Base-by-base conservation (phyloP, 2,113 vertebrate species). In the Lamprotornis superbus region DNA sequence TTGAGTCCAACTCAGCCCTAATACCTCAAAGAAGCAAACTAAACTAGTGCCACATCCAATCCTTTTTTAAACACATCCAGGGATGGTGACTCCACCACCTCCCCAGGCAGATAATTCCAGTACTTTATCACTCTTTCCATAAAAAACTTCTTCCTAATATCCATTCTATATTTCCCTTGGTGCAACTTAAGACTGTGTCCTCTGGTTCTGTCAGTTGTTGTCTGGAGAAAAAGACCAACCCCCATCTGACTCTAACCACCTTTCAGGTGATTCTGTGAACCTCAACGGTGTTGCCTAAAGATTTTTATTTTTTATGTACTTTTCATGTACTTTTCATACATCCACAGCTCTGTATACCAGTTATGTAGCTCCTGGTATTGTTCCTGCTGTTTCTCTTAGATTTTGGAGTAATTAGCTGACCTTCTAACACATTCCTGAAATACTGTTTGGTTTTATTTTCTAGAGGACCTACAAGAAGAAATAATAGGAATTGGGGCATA, bases 211-310 rank as follows among this genome's bases (percentile, higher is more conserved):
- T 44, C 37, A n/a, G 31, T 3, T 33, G 18, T 9, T 78, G 31
- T 9, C 25, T 65, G 60, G 12, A 53, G 2, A 53, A 44, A 35
- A 11, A 53, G 5, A 30, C 20, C 5, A 11, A 35, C 15, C 24
- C 17, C 4, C 31, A 44, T 3, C 33, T 24, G 9, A 5, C 3
- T 2, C 15, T 15, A 44, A 0, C 15, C 15, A 11, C 15, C 7
- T 30, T 53, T 35, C 49, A 35, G 25, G 27, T 46, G 7, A 4
- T 75, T 75, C 17, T 22, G 1, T 22, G 7, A n/a, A n/a, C 9
- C 28, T 46, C n/a, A 23, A 0, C 0, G 1, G 6, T 49, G 42
- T 5, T 24, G 42, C 50, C 30, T 21, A 7, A 17, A 57, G 3
- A 21, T 40, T 30, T 76, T 76, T 42, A 39, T 4, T 39, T 39